These are phyloP conservation scores for Gopherus evgoodei DNA, from an alignment of 2,113 vertebrate species.

Conservation along the genomic window DNA sequence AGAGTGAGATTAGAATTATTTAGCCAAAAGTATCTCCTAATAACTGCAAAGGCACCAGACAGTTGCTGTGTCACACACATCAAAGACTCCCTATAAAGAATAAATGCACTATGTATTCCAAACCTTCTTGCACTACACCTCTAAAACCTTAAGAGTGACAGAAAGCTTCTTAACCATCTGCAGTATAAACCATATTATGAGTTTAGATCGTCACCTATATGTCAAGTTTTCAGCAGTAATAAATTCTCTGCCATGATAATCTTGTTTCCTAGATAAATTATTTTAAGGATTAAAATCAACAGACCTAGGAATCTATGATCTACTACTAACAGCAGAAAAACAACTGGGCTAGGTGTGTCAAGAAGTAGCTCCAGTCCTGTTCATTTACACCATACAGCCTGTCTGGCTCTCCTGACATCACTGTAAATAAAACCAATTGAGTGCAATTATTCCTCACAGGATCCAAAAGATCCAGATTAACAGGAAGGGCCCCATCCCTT, in stretches of 20 bases:
- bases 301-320: rapidly evolving
- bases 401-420: not conserved
- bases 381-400: not conserved
- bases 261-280: not conserved
- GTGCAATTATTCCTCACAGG: not conserved
- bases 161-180: not conserved
- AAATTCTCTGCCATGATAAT: not conserved
- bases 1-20: not conserved
- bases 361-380: not conserved
- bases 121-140: not conserved
- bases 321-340: not conserved
- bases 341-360: not conserved
- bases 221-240: not conserved
- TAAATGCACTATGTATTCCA: not conserved
- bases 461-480: not conserved
- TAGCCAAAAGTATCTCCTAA: not conserved
- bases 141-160: not conserved
- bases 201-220: not conserved
- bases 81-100: not conserved
- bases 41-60: not conserved
- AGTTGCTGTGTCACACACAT: rapidly evolving
- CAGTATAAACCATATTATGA: not conserved
- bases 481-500: not conserved
- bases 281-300: not conserved
- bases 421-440: not conserved